phyloP scores from a whole-genome alignment of 2,888 invertebrate genomes.

The Drosophila pseudotakahashii region DNA sequence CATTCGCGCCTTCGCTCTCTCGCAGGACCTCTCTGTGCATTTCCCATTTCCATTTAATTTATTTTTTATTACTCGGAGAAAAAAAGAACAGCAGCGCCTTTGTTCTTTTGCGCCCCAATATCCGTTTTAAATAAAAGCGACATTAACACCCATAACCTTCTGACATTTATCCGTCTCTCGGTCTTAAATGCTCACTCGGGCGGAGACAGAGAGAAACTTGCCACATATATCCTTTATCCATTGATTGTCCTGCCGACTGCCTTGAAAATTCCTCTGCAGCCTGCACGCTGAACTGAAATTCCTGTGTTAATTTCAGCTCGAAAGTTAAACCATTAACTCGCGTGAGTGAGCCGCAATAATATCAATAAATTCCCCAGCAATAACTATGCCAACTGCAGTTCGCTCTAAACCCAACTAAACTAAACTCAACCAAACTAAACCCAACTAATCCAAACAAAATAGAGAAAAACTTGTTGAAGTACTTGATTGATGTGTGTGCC shows the following conservation, averaged over 20 bases:
- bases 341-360: conserved; percentile 50
- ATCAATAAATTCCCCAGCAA: conserved; percentile 35
- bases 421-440: neutral
- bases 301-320: conserved; percentile 35
- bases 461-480: conserved; percentile 49
- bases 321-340: conserved; percentile 56
- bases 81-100: conserved; percentile 22
- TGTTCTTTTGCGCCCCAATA: conserved; percentile 57
- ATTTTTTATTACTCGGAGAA: conserved; percentile 70
- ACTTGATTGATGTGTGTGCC: conserved; percentile 41
- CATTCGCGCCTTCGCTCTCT: conserved; percentile 71
- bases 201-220: conserved; percentile 30
- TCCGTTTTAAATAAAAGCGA: conserved; percentile 80
- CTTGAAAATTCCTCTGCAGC: conserved; percentile 24
- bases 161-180: conserved; percentile 63
- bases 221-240: conserved; percentile 48
- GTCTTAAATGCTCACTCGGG: conserved; percentile 60
- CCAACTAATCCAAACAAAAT: conserved; percentile 38
- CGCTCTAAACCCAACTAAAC: conserved; percentile 13
- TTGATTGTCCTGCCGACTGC: conserved; percentile 8
- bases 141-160: conserved; percentile 80
- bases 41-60: conserved; percentile 73
- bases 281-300: conserved; percentile 15
- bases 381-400: conserved; percentile 40
- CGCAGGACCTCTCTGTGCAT: conserved; percentile 45